phyloP scores from a whole-genome alignment of 2,113 vertebrate genomes.

The Podilymbus podiceps region DNA sequence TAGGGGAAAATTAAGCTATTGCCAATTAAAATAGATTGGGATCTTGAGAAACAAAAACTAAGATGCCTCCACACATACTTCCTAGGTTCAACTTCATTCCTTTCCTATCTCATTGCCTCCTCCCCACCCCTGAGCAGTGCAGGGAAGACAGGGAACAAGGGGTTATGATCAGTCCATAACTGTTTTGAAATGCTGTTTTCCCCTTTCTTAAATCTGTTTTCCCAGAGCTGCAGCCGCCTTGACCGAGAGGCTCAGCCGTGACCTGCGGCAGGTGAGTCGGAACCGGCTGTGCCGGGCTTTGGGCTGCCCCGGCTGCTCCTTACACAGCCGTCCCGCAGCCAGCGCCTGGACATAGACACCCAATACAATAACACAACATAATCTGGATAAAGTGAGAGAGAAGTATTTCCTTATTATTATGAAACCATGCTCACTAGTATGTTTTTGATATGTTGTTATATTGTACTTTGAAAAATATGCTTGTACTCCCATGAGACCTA shows the following conservation, averaged over 20 bases:
- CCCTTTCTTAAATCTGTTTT: neutral
- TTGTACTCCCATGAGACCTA: neutral
- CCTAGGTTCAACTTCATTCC: neutral
- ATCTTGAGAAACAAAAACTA: neutral
- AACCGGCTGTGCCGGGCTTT: fast-evolving
- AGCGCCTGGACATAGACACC: fast-evolving
- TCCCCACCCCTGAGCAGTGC: neutral
- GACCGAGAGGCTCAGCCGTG: fast-evolving
- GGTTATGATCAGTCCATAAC: neutral
- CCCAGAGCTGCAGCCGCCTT: neutral
- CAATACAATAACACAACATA: neutral
- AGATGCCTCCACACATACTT: neutral
- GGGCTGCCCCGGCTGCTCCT: neutral
- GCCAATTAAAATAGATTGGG: neutral
- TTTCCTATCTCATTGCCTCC: neutral
- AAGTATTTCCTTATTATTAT: neutral
- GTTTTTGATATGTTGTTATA: neutral
- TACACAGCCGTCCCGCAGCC: neutral
- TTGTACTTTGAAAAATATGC: neutral
- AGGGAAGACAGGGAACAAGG: neutral
- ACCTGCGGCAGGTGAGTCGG: fast-evolving
- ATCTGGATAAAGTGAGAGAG: neutral
- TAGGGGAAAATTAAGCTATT: neutral
- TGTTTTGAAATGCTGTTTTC: neutral
- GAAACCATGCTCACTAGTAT: neutral